Percentiles rank a stretch among this genome's conserved stretches.
phyloP scores from a whole-genome alignment of 2,113 vertebrate species.

The Strix uralensis region DNA sequence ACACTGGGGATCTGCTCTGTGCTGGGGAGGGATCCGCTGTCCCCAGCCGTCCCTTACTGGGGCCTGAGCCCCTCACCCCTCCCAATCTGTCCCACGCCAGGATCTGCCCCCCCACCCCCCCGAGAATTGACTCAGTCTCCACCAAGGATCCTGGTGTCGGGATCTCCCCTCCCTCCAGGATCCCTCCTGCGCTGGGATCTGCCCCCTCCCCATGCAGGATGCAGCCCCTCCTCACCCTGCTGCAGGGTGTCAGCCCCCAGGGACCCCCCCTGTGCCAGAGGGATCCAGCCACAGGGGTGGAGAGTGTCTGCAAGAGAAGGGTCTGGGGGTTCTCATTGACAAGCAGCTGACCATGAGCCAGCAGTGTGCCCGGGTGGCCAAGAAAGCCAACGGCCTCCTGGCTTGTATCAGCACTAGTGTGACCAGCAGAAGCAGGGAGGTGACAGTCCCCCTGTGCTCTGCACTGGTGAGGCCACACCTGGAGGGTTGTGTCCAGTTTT shows the following conservation, averaged over 20 bases:
- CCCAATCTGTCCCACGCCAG: neutral
- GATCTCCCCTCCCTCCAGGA: neutral
- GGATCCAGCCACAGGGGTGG: too few species aligned
- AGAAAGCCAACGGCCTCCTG: too few species aligned
- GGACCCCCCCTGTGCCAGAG: neutral
- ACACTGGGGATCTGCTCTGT: neutral
- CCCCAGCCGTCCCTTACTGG: neutral
- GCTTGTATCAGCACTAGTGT: too few species aligned
- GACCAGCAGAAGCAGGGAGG: too few species aligned
- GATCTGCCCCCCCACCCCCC: neutral
- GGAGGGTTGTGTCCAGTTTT: too few species aligned
- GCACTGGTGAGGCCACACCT: too few species aligned
- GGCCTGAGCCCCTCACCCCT: too few species aligned
- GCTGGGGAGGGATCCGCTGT: neutral
- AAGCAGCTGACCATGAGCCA: too few species aligned
- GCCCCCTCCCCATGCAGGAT: neutral
- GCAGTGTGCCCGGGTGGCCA: too few species aligned
- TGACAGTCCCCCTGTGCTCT: too few species aligned
- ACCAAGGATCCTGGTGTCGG: neutral
- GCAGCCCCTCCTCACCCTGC: neutral
- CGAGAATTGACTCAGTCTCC: neutral
- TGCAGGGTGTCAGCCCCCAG: neutral
- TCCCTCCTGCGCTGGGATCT: neutral
- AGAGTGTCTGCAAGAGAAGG: too few species aligned
- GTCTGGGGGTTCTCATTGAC: too few species aligned